A percentile compares a stretch with the other conserved stretches of the same genome.
phyloP scores from a whole-genome alignment of 2,797 vertebrate genomes.

The Australoheros facetus region DNA sequence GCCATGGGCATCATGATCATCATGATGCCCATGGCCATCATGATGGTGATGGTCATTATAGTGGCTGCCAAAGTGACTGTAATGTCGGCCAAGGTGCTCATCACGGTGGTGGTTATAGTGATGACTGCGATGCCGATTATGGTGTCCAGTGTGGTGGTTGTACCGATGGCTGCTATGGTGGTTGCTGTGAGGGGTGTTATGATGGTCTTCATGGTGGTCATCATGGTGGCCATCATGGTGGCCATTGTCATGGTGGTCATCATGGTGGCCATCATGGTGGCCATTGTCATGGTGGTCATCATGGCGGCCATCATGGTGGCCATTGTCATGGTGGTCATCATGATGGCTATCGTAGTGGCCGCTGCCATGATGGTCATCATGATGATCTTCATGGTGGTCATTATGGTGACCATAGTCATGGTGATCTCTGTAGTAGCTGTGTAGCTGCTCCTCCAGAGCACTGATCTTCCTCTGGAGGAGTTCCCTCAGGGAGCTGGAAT shows the following conservation, averaged over 20 bases:
- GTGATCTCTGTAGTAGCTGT: constrained; percentile 68
- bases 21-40: neutral
- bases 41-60: constrained; percentile 30
- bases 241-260: constrained; percentile 11
- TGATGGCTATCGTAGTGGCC: constrained; percentile 11
- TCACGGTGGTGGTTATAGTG: constrained; percentile 20
- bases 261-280: neutral
- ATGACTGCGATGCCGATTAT: constrained; percentile 1
- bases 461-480: constrained; percentile 85
- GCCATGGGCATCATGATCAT: neutral
- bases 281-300: neutral
- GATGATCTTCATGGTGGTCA: constrained; percentile 41
- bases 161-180: constrained; percentile 15
- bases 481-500: constrained; percentile 84
- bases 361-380: constrained; percentile 29
- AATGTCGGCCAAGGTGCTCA: neutral
- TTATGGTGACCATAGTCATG: constrained; percentile 44
- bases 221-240: neutral
- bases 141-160: constrained; percentile 7
- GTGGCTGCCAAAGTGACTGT: constrained; percentile 10
- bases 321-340: constrained; percentile 13
- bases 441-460: constrained; percentile 84
- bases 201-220: constrained; percentile 21
- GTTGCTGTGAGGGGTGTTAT: constrained; percentile 13
- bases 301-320: neutral